A percentile compares a stretch with the other conserved stretches of the same genome.
phyloP scores from a whole-genome alignment of 2,888 invertebrate genomes.

The Dorcus parallelipipedus region DNA sequence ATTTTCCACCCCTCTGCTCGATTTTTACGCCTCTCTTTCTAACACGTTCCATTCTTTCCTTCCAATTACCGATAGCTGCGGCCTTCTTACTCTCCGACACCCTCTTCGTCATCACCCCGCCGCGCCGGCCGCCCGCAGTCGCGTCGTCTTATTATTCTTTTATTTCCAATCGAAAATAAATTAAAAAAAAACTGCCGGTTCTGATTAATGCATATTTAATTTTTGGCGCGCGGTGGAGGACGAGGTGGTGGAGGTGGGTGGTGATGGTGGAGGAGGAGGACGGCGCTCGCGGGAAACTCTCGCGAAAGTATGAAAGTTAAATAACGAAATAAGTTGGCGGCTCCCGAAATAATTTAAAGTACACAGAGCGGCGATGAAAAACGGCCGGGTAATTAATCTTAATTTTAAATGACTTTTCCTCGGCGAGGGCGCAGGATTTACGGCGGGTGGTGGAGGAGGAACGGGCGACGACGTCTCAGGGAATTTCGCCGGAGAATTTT shows the following conservation, averaged over 20 bases:
- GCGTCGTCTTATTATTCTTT: no score
- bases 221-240: not conserved
- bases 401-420: constrained; percentile 41
- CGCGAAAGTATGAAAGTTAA: constrained; percentile 26
- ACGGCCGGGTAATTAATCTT: constrained; percentile 44
- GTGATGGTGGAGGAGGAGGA: no score
- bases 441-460: no score
- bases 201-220: not conserved
- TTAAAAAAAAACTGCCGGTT: no score
- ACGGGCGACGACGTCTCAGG: no score
- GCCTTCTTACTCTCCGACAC: no score
- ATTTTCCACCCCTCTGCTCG: not conserved
- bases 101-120: no score
- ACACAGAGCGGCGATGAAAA: constrained; percentile 36
- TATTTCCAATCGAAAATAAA: no score
- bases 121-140: no score
- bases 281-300: no score
- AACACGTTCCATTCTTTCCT: not conserved
- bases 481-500: no score
- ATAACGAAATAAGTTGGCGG: constrained; percentile 30
- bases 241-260: no score
- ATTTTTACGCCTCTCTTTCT: constrained; percentile 3
- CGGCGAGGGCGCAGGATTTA: constrained; percentile 24
- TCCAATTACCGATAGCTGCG: not conserved
- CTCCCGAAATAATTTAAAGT: constrained; percentile 26